Conservation (phyloP, 2,888 invertebrate species). For the Pseudococcus longispinus region DNA sequence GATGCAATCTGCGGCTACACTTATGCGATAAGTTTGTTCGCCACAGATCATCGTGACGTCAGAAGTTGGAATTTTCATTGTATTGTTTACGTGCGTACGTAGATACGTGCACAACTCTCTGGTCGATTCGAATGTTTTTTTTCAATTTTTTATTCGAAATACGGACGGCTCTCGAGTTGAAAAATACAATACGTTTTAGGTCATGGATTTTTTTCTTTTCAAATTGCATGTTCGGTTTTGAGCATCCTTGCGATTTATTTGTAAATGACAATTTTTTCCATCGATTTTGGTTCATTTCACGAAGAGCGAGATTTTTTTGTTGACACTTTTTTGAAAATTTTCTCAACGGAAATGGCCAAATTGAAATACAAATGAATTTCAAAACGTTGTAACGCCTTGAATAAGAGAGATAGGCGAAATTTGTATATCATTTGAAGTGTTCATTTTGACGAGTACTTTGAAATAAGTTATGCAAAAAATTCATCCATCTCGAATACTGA, state of each 20-base stretch:
- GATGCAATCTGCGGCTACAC: not conserved
- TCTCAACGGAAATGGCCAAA: too few species aligned
- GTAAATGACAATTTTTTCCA: not conserved
- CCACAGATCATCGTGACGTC: slow-evolving; percentile 18
- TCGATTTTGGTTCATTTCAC: not conserved
- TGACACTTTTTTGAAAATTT: too few species aligned
- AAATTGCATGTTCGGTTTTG: not conserved
- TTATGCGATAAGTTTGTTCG: slow-evolving; percentile 4
- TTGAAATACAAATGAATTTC: too few species aligned
- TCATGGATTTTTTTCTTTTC: not conserved
- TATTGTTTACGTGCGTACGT: not conserved
- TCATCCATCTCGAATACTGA: too few species aligned
- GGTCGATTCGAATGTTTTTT: too few species aligned
- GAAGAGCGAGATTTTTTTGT: too few species aligned
- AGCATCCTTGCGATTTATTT: not conserved
- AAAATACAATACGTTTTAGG: not conserved
- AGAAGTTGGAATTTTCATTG: not conserved
- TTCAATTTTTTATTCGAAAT: not conserved
- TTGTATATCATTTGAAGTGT: too few species aligned
- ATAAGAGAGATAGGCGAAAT: too few species aligned
- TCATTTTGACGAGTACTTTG: too few species aligned
- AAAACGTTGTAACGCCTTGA: too few species aligned
- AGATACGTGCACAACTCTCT: too few species aligned
- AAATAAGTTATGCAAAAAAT: too few species aligned
- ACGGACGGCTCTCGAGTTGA: not conserved